Base-by-base conservation (phyloP, 2,888 invertebrate species). In the Phengaris alcon region DNA sequence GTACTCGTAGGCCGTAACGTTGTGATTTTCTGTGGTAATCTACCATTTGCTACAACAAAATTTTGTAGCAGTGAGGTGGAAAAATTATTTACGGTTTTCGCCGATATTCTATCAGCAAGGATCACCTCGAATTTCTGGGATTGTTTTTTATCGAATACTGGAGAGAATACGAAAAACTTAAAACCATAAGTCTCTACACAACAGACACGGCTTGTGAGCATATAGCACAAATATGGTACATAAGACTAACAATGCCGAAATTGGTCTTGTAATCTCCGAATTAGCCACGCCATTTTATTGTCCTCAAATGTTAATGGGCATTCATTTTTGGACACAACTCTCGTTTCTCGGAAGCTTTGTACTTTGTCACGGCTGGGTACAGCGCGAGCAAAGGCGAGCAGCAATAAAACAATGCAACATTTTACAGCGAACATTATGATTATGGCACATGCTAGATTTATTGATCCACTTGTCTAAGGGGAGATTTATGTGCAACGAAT, bases 331-430 rank as follows among this genome's bases (percentile, higher is more conserved):
- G 69, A 68, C 46, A 69, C 69, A 64, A 64, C 64, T 64, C 64
- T 64, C 35, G 44, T 64, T 51, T 70, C 70, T 70, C 51, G 22
- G 70, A 70, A 70, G 70, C 70, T 70, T 10, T 12, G 70, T 70
- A 70, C 15, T 70, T 22, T 51, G 51, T 64, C 64, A 64, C 15
- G 70, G 70, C 70, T 70, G 70, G 48, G 35, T 44, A 35, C 64
- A 64, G 64, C 64, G 59, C 59, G 35, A 44, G 64, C 64, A 44
- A 35, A 6, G 12, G 35, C 64, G 35, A 12, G 22, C 22, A 22
- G 35, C 59, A 64, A 64, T 64, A 64, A 64, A 64, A 64, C 64
- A 64, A 64, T 64, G 35, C 35, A 10, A 64, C 13, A 64, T 44
- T 64, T 64, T 64, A 64, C 64, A 64, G 12, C 12, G 35, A 64